phyloP scores from a whole-genome alignment of 2,888 invertebrate species.

The Pterostichus niger region DNA sequence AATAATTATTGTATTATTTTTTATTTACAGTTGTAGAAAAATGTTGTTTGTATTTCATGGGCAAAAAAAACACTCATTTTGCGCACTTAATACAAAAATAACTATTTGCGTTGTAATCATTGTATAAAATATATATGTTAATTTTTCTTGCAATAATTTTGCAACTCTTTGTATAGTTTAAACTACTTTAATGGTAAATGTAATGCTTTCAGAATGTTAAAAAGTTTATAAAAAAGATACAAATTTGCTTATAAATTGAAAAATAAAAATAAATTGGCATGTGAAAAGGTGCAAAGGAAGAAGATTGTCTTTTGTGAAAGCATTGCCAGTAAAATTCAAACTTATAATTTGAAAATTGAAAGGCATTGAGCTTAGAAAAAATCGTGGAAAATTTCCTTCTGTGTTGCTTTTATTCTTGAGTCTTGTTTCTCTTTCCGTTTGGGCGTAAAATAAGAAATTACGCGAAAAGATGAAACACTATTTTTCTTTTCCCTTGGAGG shows the following conservation, averaged over 20 bases:
- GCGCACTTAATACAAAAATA: too few species aligned
- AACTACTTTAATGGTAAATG: neutral
- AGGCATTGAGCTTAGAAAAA: conserved; percentile 17
- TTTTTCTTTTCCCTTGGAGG: conserved; percentile 42
- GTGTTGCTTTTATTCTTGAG: conserved; percentile 20
- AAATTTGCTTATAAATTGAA: conserved; percentile 44
- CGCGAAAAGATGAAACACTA: conserved; percentile 50
- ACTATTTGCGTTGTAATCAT: too few species aligned
- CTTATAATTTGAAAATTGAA: conserved; percentile 46
- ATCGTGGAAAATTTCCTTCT: conserved; percentile 23
- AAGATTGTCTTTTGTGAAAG: conserved; percentile 28
- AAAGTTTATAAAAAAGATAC: neutral
- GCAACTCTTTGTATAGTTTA: too few species aligned
- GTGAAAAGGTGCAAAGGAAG: conserved; percentile 3
- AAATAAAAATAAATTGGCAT: neutral
- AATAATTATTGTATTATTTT: too few species aligned
- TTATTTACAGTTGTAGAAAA: too few species aligned
- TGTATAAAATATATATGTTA: too few species aligned
- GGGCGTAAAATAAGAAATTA: conserved; percentile 54
- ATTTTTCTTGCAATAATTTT: too few species aligned
- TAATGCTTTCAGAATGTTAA: neutral
- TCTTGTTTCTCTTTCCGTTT: conserved; percentile 35
- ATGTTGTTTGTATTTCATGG: too few species aligned
- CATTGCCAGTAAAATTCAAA: conserved; percentile 11
- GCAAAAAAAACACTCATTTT: too few species aligned